Evolutionary conservation across 2,113 vertebrate species (phyloP), one percentile per base, ranked within the genome.

Genomic region (Neodontobutis hainanensis): DNA sequence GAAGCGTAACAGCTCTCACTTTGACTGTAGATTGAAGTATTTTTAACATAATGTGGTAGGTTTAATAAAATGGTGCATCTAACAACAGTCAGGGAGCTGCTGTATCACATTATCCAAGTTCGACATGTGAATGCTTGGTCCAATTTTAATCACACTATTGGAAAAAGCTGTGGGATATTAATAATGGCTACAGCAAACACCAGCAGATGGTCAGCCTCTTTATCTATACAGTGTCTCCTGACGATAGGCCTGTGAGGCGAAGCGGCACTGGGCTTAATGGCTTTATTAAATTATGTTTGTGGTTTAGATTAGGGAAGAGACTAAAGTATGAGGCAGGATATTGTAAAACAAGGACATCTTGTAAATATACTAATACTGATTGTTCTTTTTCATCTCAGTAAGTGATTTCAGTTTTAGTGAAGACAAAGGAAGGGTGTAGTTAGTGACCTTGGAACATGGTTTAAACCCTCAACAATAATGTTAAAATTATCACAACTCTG

Each of bases 141-240:
- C 43, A n/a, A 43, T 58, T 53, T 59, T 6, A 35, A 53, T 71
- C 7, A 34, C 47, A 62, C 46, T 0, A 62, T 7, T 36, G 40
- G 9, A 16, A 8, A 46, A 63, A 53, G 47, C 40, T 55, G 38
- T 11, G 36, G 48, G 56, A 60, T 57, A 60, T 64, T 19, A 63
- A 19, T 62, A 43, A 67, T 5, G 5, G 19, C 42, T 10, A 11
- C n/a, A 34, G 42, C 57, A 55, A 70, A 62, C 55, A 62, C 51
- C 56, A 63, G 38, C 71, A 65, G 67, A 78, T 69, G 68, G 55
- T 45, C 45, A 44, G 42, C 15, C 8, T 64, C 16, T 67, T 70
- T 64, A 27, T 63, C 55, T 65, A 50, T 60, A 50, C 11, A 47
- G 38, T 48, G 43, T 53, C 15, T 60, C 46, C 27, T 50, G 4